phyloP scores from a whole-genome alignment of 2,797 vertebrate genomes.

The Siniperca obscura region DNA sequence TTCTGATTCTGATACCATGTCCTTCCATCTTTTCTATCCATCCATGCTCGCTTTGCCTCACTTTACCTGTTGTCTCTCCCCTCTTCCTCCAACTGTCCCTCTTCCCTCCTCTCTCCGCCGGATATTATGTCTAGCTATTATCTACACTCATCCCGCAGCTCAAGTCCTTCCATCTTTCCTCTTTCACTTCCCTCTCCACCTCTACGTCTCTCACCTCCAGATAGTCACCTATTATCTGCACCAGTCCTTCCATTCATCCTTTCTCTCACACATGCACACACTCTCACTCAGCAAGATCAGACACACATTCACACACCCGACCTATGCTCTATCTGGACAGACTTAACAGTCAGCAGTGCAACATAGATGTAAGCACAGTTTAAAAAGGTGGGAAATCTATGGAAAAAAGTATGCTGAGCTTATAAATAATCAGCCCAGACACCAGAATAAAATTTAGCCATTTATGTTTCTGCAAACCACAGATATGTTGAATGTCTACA shows the following conservation, averaged over 20 bases:
- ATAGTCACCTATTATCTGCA: conserved; percentile 74
- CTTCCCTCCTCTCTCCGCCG: conserved; percentile 61
- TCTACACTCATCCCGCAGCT: conserved; percentile 75
- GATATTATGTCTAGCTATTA: conserved; percentile 81
- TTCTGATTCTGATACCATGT: conserved; percentile 5
- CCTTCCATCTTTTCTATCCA: conserved; percentile 40
- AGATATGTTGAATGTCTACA: no score
- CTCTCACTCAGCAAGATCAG: conserved; percentile 56
- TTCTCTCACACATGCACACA: conserved; percentile 52
- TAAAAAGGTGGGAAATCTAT: conserved; percentile 14
- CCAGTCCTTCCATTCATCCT: conserved; percentile 63
- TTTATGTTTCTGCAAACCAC: no score
- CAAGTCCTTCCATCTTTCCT: conserved; percentile 75
- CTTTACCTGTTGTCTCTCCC: conserved; percentile 58
- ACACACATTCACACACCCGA: conserved; percentile 50
- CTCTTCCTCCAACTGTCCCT: conserved; percentile 43
- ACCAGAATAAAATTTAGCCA: no score
- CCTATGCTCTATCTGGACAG: conserved; percentile 35
- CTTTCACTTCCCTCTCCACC: conserved; percentile 68
- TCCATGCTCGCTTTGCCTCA: conserved; percentile 44
- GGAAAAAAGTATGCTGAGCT: not conserved
- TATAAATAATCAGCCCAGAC: no score
- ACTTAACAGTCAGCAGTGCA: conserved; percentile 36
- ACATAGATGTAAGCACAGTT: conserved; percentile 26
- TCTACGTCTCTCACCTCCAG: conserved; percentile 74